Conservation (phyloP, 64 coral and sea anemone genomes). For the Astreopora myriophthalma region DNA sequence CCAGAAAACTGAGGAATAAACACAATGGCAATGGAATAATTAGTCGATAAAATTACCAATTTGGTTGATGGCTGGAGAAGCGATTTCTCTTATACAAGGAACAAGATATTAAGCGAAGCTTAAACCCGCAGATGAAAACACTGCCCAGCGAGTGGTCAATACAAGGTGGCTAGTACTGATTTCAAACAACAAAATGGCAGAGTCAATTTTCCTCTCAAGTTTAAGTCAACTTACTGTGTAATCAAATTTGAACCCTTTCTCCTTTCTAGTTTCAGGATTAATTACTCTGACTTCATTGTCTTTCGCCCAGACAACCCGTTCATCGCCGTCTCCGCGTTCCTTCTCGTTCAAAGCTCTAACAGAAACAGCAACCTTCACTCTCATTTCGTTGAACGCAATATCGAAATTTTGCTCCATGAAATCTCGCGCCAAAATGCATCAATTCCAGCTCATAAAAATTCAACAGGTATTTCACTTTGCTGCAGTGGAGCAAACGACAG, state of each 20-base stretch:
- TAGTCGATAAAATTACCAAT: slow-evolving; percentile 24
- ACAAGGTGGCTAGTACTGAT: not conserved
- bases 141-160: not conserved
- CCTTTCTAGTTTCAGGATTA: slow-evolving; percentile 33
- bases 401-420: slow-evolving; percentile 11
- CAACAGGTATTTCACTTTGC: not conserved
- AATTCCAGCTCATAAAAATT: not conserved
- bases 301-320: slow-evolving; percentile 31
- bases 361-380: slow-evolving; percentile 43
- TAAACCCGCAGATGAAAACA: not conserved
- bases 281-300: slow-evolving; percentile 40
- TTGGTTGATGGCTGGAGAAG: not conserved
- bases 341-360: slow-evolving; percentile 33
- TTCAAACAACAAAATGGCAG: not conserved
- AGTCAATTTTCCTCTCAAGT: not conserved
- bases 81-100: not conserved
- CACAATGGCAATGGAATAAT: slow-evolving; percentile 3
- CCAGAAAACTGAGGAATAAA: not conserved
- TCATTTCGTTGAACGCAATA: slow-evolving; percentile 36
- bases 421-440: slow-evolving; percentile 63
- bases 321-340: slow-evolving; percentile 27
- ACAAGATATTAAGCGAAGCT: not conserved
- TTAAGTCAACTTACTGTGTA: slow-evolving; percentile 47
- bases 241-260: slow-evolving; percentile 67
- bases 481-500: not conserved